These are phyloP conservation scores for Antechinus stuartii DNA, from an alignment of 2,113 vertebrate genomes.

Conservation along the genomic window DNA sequence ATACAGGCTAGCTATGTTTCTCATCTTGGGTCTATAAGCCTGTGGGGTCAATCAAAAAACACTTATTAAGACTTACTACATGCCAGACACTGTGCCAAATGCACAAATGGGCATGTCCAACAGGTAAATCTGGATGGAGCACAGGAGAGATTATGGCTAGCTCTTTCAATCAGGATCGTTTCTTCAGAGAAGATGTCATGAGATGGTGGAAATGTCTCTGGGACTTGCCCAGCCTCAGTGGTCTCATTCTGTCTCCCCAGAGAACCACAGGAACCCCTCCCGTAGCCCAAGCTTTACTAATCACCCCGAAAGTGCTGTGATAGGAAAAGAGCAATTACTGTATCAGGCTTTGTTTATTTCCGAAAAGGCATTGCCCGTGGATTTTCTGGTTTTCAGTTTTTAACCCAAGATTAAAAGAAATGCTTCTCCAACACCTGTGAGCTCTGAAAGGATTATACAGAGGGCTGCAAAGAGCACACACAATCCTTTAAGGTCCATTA, in stretches of 20 bases:
- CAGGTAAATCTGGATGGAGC: not conserved
- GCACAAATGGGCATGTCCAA: not conserved
- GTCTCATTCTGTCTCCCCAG: not conserved
- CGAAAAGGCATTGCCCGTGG: not conserved
- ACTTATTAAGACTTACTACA: not conserved
- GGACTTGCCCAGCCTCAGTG: not conserved
- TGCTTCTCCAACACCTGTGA: not conserved
- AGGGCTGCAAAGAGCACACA: not conserved
- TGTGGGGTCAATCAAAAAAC: not conserved
- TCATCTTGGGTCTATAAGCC: not conserved
- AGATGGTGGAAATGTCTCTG: not conserved
- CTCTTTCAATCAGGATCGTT: not conserved
- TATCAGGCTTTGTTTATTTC: not conserved
- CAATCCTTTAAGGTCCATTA: not conserved
- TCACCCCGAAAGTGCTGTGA: not conserved
- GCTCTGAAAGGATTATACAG: not conserved
- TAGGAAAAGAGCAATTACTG: not conserved
- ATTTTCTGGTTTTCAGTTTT: not conserved
- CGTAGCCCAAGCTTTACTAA: not conserved
- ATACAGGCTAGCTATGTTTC: not conserved
- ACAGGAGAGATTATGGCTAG: not conserved
- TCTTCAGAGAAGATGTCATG: not conserved
- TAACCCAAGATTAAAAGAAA: conserved; percentile 3
- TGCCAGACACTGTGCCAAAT: not conserved
- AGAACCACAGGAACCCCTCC: not conserved